Evolutionary conservation across 2,113 vertebrate genomes (phyloP), one percentile per base, ranked within the genome.

Genomic region (Leucoraja erinaceus): DNA sequence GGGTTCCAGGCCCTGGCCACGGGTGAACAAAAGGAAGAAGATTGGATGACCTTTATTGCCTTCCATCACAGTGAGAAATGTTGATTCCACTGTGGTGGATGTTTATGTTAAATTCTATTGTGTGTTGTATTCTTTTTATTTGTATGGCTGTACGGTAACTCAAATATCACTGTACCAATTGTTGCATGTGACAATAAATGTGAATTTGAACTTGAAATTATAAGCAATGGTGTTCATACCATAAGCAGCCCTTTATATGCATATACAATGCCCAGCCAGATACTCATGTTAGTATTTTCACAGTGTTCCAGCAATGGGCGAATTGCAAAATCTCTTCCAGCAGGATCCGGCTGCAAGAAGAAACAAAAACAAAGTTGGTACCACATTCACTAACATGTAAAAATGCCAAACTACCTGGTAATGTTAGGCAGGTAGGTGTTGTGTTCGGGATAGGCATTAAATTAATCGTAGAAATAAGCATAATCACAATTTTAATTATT

Each of bases 211-310:
- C 38, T 47, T 47, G 38, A 47, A 91, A 54, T 54, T 54, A 91
- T 18, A 28, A 72, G 63, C 14, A 38, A 68, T 54, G 22, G 20
- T 72, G 66, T 54, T 91, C 98, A 96, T 96, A 99, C 99, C 99
- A 99, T 99, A 93, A 99, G 98, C 94, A 99, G 97, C 79, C 98
- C 99, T 96, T 99, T 99, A 95, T 99, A 99, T 94, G 99, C 99
- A 22, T 99, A 99, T 94, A 99, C 98, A 74, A 99, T 99, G 93
- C 98, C 99, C 88, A 99, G 98, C 99, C 99, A 99, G 96, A 99
- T 99, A 95, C 98, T 99, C 98, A 99, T 99, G 95, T 99, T 98
- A 93, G 98, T 98, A 96, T 99, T 99, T 95, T 99, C 98, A 93
- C 99, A 99, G 97, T 99, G 99, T 95, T 99, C 99, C 97, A 99